These are phyloP conservation scores for Coptodon bakossiorum DNA, from an alignment of 2,113 vertebrate genomes.

Conservation along the genomic window DNA sequence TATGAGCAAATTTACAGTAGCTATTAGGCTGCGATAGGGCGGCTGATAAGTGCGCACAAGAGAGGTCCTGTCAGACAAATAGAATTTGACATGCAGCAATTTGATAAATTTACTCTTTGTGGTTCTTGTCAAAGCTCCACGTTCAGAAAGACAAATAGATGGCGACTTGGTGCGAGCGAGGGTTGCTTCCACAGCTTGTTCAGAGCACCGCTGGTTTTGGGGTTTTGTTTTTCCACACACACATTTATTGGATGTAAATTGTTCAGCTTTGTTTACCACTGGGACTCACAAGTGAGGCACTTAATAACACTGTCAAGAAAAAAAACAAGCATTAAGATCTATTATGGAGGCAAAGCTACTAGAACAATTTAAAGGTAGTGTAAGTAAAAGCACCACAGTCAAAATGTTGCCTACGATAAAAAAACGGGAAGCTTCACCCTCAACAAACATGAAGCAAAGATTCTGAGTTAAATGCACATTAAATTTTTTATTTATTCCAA, in stretches of 20 bases:
- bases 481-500: background rate
- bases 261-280: background rate
- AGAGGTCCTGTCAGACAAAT: slow-evolving; percentile 41
- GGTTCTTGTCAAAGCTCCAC: slow-evolving; percentile 18
- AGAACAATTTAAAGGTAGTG: background rate
- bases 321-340: background rate
- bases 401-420: fast-evolving
- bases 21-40: slow-evolving; percentile 45
- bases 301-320: background rate
- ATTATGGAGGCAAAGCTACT: background rate
- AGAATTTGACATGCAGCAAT: slow-evolving; percentile 34
- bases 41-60: slow-evolving; percentile 40
- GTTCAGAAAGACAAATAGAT: background rate
- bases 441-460: background rate
- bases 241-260: background rate
- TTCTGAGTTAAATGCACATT: background rate
- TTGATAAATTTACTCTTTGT: slow-evolving; percentile 46
- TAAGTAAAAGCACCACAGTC: background rate
- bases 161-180: background rate
- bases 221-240: background rate
- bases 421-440: background rate
- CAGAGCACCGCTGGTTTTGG: background rate
- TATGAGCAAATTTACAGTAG: slow-evolving; percentile 54
- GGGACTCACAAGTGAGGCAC: background rate
- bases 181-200: background rate